Conservation (phyloP, 2,113 vertebrate species). For the Pavo muticus region DNA sequence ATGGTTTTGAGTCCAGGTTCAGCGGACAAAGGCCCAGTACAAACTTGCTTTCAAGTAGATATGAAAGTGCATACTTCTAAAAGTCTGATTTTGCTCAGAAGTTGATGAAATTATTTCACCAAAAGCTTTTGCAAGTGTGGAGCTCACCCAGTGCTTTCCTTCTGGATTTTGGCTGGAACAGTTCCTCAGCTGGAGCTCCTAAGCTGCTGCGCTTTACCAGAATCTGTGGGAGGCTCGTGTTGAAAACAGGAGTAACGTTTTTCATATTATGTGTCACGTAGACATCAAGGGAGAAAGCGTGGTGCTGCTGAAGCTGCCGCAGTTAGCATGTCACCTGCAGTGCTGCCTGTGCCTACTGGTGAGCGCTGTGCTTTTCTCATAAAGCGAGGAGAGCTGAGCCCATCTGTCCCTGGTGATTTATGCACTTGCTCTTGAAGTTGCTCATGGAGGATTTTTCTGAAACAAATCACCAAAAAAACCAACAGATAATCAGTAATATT, state of each 20-base stretch:
- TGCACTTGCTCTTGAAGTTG: not conserved
- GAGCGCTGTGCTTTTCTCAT: not conserved
- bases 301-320: not conserved
- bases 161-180: not conserved
- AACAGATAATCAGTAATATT: not conserved
- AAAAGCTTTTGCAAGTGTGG: not conserved
- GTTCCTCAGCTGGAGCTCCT: not conserved
- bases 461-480: not conserved
- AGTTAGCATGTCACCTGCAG: not conserved
- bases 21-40: not conserved
- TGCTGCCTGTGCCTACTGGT: not conserved
- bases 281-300: not conserved
- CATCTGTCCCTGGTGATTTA: not conserved
- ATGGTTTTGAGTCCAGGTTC: not conserved
- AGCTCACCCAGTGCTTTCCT: not conserved
- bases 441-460: not conserved
- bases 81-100: not conserved
- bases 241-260: not conserved
- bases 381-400: not conserved
- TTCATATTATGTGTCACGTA: not conserved
- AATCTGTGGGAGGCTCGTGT: rapidly evolving
- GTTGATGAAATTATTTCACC: not conserved
- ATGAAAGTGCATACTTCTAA: not conserved
- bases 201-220: not conserved
- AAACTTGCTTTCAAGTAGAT: not conserved